Evolutionary conservation across 1,140 invertebrate genomes (phyloP).

Genomic region (Chymomyza costata): DNA sequence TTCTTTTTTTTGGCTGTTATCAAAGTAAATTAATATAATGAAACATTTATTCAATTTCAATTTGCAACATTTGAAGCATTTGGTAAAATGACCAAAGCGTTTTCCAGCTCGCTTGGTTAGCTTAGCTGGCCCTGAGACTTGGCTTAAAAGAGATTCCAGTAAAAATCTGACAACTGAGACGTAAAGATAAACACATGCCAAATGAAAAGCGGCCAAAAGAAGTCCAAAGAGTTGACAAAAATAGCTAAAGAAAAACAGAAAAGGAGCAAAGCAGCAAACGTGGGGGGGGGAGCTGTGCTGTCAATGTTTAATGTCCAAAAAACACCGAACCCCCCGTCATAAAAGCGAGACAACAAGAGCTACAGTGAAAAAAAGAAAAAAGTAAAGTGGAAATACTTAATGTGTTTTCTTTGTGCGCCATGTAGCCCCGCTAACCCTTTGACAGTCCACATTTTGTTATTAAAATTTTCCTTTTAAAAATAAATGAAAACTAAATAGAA

Average conservation of each 20-base stretch:
- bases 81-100: conserved; percentile 8
- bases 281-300: too few species aligned
- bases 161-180: conserved; percentile 35
- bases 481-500: conserved; percentile 72
- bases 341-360: background rate
- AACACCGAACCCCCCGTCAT: conserved; percentile 17
- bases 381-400: conserved; percentile 12
- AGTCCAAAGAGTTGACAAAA: background rate
- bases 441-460: conserved; percentile 53
- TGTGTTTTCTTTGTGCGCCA: conserved; percentile 6
- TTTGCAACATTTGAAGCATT: conserved; percentile 18
- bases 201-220: conserved; percentile 3
- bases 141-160: background rate
- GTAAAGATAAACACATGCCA: conserved; percentile 41
- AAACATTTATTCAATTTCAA: conserved; percentile 52
- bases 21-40: conserved; percentile 62
- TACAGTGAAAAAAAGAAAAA: background rate
- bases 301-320: too few species aligned
- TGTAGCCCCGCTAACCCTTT: background rate
- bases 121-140: background rate
- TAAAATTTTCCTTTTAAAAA: conserved; percentile 68
- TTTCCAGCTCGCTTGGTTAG: too few species aligned
- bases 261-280: conserved; percentile 15
- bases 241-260: conserved; percentile 7
- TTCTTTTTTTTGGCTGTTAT: too few species aligned